Conservation (phyloP, 1,140 invertebrate species). For the Mizuhopecten yessoensis region DNA sequence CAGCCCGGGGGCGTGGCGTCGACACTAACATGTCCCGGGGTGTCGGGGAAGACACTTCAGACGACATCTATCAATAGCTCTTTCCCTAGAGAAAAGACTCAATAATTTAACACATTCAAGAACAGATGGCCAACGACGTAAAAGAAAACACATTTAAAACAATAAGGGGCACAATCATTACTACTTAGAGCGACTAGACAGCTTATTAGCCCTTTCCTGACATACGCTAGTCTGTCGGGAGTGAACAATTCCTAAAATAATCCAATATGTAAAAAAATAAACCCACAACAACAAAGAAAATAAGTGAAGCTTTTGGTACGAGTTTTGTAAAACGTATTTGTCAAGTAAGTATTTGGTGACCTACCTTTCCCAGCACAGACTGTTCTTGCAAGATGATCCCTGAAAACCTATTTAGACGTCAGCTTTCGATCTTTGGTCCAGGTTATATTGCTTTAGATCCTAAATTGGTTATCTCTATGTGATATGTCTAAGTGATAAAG, state of each 20-base stretch:
- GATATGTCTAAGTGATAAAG: too few species aligned
- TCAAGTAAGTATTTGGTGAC: too few species aligned
- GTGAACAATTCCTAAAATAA: background rate
- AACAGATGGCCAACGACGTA: background rate
- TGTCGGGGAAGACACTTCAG: background rate
- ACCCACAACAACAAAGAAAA: too few species aligned
- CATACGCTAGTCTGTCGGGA: background rate
- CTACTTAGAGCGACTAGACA: background rate
- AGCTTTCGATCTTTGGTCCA: too few species aligned
- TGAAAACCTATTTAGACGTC: too few species aligned
- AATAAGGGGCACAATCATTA: background rate
- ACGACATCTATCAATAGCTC: background rate
- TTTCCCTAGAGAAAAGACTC: background rate
- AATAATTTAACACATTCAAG: conserved; percentile 7
- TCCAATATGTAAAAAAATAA: background rate
- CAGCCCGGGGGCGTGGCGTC: background rate
- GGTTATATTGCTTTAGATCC: too few species aligned
- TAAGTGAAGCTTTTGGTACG: too few species aligned
- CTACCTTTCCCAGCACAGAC: too few species aligned
- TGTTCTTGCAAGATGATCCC: too few species aligned
- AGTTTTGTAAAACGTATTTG: too few species aligned
- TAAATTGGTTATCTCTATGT: too few species aligned
- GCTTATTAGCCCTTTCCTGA: background rate
- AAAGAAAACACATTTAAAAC: background rate
- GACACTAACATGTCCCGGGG: conserved; percentile 13